Evolutionary conservation across 1,140 invertebrate species (phyloP).

Genomic region (Harpegnathos saltator): DNA sequence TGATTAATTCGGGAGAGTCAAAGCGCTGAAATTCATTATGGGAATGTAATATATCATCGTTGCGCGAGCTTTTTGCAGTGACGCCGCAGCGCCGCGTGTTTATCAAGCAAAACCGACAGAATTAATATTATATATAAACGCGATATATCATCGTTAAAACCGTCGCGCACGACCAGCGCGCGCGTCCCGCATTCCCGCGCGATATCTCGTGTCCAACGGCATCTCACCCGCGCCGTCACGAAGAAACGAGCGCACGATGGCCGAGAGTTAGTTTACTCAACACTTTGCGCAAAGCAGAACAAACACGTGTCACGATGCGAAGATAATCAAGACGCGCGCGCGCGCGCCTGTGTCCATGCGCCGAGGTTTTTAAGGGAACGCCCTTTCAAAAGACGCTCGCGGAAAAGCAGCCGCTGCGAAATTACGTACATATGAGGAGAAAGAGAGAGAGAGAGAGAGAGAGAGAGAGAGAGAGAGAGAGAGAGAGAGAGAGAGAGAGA

Average conservation of each 20-base stretch:
- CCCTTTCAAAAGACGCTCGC: conserved; percentile 8
- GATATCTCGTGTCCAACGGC: conserved; percentile 8
- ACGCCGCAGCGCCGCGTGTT: background rate
- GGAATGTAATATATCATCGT: conserved; percentile 14
- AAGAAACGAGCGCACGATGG: conserved; percentile 15
- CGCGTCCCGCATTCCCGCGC: conserved; percentile 3
- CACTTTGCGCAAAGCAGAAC: conserved; percentile 57
- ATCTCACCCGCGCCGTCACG: conserved; percentile 21
- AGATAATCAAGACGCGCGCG: conserved; percentile 24
- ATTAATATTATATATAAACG: conserved; percentile 46
- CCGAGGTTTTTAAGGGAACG: background rate
- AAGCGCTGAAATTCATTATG: conserved; percentile 10
- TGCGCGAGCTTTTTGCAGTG: background rate
- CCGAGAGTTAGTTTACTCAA: conserved; percentile 73
- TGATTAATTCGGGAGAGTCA: conserved; percentile 23
- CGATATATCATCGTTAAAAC: conserved; percentile 26
- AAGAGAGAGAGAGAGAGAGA: background rate
- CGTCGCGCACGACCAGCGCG: conserved; percentile 11
- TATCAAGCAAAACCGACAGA: conserved; percentile 24
- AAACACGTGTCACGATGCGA: conserved; percentile 1
- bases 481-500: background rate
- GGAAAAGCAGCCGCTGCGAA: no score
- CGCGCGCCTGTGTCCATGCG: background rate
- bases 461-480: background rate
- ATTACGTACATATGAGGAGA: background rate